These are phyloP conservation scores for Pristiophorus japonicus DNA, from an alignment of 2,113 vertebrate genomes.

Conservation along the genomic window DNA sequence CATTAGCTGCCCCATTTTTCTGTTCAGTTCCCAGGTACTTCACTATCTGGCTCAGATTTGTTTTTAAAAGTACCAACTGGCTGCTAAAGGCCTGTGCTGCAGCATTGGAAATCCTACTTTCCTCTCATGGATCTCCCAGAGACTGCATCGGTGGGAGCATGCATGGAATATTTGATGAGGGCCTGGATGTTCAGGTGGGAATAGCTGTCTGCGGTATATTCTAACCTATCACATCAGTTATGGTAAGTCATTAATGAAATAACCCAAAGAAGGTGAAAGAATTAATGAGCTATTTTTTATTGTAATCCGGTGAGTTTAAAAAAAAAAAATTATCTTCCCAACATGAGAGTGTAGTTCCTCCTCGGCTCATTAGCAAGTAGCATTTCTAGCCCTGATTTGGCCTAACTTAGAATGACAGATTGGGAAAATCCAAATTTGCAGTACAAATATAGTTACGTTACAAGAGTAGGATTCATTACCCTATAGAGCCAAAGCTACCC, in stretches of 20 bases:
- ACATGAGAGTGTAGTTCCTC: neutral
- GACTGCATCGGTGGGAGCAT: neutral
- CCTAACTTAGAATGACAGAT: neutral
- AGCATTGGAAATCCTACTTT: neutral
- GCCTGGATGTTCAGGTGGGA: neutral
- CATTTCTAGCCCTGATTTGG: neutral
- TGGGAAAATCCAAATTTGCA: neutral
- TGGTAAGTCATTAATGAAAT: neutral
- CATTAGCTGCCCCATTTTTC: neutral
- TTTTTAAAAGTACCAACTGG: neutral
- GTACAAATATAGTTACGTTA: neutral
- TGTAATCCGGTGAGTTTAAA: neutral
- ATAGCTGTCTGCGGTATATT: neutral
- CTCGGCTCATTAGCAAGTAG: neutral
- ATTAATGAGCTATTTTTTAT: neutral
- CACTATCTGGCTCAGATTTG: neutral
- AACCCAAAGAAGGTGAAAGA: neutral
- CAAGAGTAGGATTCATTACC: neutral
- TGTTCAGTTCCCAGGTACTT: neutral
- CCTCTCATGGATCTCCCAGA: neutral
- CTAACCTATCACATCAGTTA: neutral
- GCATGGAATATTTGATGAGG: neutral
- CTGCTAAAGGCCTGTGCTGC: neutral
- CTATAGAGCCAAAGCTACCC: neutral
- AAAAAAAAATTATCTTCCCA: too few species aligned